A percentile compares a stretch with the other conserved stretches of the same genome.
Conservation (phyloP, 2,797 vertebrate species). For the Pantherophis alleghaniensis region DNA sequence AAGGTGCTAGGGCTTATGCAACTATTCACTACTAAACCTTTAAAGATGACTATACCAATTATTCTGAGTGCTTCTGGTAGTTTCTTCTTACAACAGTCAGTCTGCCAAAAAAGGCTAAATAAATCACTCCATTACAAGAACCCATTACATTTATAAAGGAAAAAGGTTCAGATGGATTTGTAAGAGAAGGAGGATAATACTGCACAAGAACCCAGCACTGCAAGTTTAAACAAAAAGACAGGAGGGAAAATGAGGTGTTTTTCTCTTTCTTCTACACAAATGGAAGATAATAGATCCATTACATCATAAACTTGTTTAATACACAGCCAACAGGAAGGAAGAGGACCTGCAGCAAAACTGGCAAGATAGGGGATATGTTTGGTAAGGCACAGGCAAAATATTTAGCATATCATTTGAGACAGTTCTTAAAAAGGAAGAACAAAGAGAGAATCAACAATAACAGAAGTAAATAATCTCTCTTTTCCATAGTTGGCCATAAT, state of each 20-base stretch:
- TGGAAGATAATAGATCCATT: not conserved
- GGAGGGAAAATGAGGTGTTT: not conserved
- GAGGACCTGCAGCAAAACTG: not conserved
- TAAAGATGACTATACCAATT: not conserved
- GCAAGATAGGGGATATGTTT: not conserved
- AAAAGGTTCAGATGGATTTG: slow-evolving; percentile 43
- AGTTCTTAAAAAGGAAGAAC: not conserved
- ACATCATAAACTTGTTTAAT: not conserved
- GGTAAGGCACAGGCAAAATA: not conserved
- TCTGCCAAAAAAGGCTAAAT: slow-evolving; percentile 39
- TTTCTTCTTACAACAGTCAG: not conserved
- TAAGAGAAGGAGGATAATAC: not conserved
- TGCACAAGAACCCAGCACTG: slow-evolving; percentile 17
- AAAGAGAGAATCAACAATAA: not conserved
- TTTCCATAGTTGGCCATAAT: slow-evolving; percentile 11
- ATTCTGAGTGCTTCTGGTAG: slow-evolving; percentile 32
- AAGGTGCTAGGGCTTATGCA: not conserved
- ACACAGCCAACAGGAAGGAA: not conserved
- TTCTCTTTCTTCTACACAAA: not conserved
- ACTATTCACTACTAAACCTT: not conserved
- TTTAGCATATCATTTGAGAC: not conserved
- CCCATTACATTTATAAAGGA: slow-evolving; percentile 31
- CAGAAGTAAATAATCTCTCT: not conserved
- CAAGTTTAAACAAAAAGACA: not conserved
- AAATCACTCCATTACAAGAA: slow-evolving; percentile 33